Evolutionary conservation across 2,888 invertebrate genomes (phyloP), one percentile per base, ranked within the genome.

Genomic region (Drosophila borealis): DNA sequence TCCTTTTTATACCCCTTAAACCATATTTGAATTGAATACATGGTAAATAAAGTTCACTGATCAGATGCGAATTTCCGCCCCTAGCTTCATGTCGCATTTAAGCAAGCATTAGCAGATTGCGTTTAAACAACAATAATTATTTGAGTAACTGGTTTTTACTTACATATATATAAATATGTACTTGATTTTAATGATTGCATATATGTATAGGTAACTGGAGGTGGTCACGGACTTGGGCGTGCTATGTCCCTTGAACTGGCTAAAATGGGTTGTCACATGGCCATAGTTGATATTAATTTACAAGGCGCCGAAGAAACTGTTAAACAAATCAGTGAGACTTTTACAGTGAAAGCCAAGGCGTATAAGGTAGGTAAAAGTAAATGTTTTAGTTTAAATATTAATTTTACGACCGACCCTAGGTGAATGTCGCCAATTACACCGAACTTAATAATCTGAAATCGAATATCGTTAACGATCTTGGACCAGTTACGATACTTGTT

Each of bases 201-300:
- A 6, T 6, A 8, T 5, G 93, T 6, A 8, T 5, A 93, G 92
- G 88, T 93, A 0, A 93, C 93, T 17, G 93, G 93, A 0, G 91
- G 90, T 44, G 93, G 87, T 10, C 89, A 91, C 75, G 93, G 93
- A 3, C 79, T 93, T 1, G 93, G 93, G 0, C 88, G 91, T 25
- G 89, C 88, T 55, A 88, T 93, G 4, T 89, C 90, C 0, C 54
- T 91, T 0, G 78, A 89, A 61, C 79, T 93, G 42, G 91, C 92
- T 1, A 78, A 73, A 44, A 70, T 83, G 68, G 92, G 92, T 1
- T 92, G 92, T 33, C 82, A 90, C 21, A 62, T 92, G 50, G 91
- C 91, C 10, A 74, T 89, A 4, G 86, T 71, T 3, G 92, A 92
- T 56, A 80, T 92, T 8, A 80, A 91, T 71, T 21, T 84, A 4